Evolutionary conservation across 2,888 invertebrate species (phyloP), one percentile per base, ranked within the genome.

Genomic region (Thymelicus lineola): DNA sequence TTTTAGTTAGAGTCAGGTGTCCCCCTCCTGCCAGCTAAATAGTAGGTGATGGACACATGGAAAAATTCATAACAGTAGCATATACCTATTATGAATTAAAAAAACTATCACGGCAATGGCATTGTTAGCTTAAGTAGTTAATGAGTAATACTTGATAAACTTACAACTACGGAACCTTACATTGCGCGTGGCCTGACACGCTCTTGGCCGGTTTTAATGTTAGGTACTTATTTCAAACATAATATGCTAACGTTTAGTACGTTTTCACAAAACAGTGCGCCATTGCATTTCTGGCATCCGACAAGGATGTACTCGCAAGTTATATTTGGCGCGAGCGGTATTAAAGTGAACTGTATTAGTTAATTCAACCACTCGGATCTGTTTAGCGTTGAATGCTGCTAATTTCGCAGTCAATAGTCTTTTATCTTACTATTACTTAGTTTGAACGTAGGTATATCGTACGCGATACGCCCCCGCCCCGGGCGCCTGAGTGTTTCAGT

Each of bases 331-430:
- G 60, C 20, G 12, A 9, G 38, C 42, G 42, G 15, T 38, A n/a
- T 60, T 46, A 0, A 12, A 57, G 0, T 57, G n/a, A 20, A 53
- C 53, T 3, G 57, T 20, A n/a, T 57, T 57, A 10, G 42, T 7
- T 35, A 15, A n/a, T 36, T 36, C n/a, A 57, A 4, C 9, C 5
- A 57, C 7, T n/a, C n/a, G 53, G n/a, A 36, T 20, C 7, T 10
- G 9, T 62, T 67, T 53, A 60, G 36, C 55, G 20, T 36, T 42
- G 45, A 14, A 38, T 46, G n/a, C 28, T 80, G 14, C 10, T 45
- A 36, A 79, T 80, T 85, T 86, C 74, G 83, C 86, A 84, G 85
- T 86, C 84, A 85, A 86, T 77, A 87, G 74, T 80, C 85, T 80
- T 78, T 86, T 88, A 88, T 89, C 87, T 79, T 76, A 75, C 70